Evolutionary conservation across 2,797 vertebrate species (phyloP), one percentile per base, ranked within the genome.

Genomic region (Denticeps clupeoides): DNA sequence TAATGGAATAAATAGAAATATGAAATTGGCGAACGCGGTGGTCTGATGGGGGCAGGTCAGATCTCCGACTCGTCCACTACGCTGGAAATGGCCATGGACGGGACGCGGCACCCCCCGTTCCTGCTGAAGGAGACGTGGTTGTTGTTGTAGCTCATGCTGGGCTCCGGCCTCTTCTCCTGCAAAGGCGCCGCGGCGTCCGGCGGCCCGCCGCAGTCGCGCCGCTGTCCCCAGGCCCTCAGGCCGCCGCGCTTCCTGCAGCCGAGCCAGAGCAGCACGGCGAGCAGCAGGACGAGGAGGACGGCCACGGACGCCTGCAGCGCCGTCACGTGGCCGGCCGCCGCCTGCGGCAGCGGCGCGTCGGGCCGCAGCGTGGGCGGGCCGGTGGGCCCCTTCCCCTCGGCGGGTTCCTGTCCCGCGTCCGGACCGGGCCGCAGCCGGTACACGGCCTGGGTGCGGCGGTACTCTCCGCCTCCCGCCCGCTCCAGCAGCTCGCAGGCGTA

Each of bases 41-140:
- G 38, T 48, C 24, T 53, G 1, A 49, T 37, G 46, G 60, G 58
- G 49, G 66, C 60, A 58, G 29, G 19, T 83, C 62, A 85, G 52
- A 84, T 83, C 67, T 83, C 83, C 4, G 81, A 84, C 68, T 86
- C 82, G 24, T 83, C 81, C 23, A 74, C 77, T 62, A 83, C 83
- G 55, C 69, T 72, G 65, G 73, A 68, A 61, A 70, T 77, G 57
- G 66, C 60, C 62, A 61, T 67, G 11, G 71, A 63, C 45, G 63
- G 62, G 49, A 70, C 72, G 56, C 59, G 65, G 58, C 68, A 68
- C 47, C 68, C 68, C 18, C 74, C 68, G 11, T 74, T 78, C 43
- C 68, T 49, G 60, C 73, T 78, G 64, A 77, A 75, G 61, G 65
- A 66, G 31, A 70, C 71, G 67, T 76, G 72, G 66, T 79, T 76